phyloP scores from a whole-genome alignment of 2,113 vertebrate species.

The Colaptes auratus region DNA sequence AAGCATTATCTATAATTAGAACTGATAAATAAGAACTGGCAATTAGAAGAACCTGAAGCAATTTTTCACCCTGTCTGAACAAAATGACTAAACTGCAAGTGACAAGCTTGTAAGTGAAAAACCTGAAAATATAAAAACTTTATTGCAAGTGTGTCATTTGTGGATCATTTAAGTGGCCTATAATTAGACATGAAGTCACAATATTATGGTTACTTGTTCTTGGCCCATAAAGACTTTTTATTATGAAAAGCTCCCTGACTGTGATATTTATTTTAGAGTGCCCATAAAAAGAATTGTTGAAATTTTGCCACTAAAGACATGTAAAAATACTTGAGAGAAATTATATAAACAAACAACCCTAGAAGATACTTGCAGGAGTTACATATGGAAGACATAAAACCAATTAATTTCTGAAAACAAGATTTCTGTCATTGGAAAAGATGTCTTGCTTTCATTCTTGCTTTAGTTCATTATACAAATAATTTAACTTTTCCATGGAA shows the following conservation, averaged over 20 bases:
- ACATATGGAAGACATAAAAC: neutral
- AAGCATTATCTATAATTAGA: constrained; percentile 13
- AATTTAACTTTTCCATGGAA: neutral
- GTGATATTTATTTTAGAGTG: neutral
- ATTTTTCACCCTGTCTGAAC: constrained; percentile 13
- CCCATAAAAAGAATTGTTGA: neutral
- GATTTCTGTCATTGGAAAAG: neutral
- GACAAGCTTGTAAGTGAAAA: constrained; percentile 60
- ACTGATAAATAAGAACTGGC: constrained; percentile 12
- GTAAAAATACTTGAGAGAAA: constrained; percentile 21
- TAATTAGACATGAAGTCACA: constrained; percentile 39
- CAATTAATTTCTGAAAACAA: constrained; percentile 4
- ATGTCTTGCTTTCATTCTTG: neutral
- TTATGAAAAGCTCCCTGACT: constrained; percentile 11
- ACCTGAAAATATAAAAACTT: constrained; percentile 30
- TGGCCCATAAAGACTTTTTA: constrained; percentile 25
- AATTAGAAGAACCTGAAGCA: constrained; percentile 26
- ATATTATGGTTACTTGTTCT: constrained; percentile 38
- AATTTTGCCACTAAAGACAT: neutral
- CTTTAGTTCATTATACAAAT: neutral
- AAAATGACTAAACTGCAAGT: constrained; percentile 18
- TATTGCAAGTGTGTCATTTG: constrained; percentile 25
- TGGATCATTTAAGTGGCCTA: constrained; percentile 7
- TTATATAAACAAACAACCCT: neutral
- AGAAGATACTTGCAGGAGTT: neutral